phyloP scores from a whole-genome alignment of 2,888 invertebrate genomes.

The Polydrusus cervinus region DNA sequence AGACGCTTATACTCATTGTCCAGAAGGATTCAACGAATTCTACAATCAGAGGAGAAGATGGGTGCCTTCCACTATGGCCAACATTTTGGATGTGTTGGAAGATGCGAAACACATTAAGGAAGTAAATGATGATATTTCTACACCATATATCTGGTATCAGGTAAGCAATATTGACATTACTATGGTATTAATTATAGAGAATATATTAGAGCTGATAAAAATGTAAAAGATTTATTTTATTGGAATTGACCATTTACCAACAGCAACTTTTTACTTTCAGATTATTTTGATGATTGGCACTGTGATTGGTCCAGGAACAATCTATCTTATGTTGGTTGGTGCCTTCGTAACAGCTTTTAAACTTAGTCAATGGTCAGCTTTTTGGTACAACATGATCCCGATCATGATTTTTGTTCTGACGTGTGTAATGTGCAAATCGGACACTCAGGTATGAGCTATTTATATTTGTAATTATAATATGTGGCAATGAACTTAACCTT shows the following conservation, averaged over 20 bases:
- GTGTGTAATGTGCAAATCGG: conserved; percentile 80
- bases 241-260: too few relatives aligned
- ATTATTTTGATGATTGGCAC: conserved; percentile 82
- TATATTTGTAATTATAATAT: too few relatives aligned
- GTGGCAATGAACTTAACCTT: too few relatives aligned
- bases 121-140: conserved; percentile 92
- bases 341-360: conserved; percentile 86
- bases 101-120: conserved; percentile 86
- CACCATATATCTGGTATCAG: conserved; percentile 84
- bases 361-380: conserved; percentile 79
- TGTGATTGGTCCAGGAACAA: conserved; percentile 87
- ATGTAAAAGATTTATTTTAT: too few relatives aligned
- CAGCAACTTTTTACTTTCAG: conserved; percentile 73
- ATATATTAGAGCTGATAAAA: too few relatives aligned
- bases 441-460: conserved; percentile 76
- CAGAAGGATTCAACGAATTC: conserved; percentile 94
- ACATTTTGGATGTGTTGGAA: conserved; percentile 89
- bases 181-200: too few relatives aligned
- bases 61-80: conserved; percentile 97
- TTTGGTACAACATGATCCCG: conserved; percentile 80
- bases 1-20: conserved; percentile 95
- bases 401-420: conserved; percentile 78
- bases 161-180: too few relatives aligned
- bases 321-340: conserved; percentile 88
- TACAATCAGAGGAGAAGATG: conserved; percentile 95